Base-by-base conservation (phyloP, 2,888 invertebrate species). In the Lithophane ornitopus region DNA sequence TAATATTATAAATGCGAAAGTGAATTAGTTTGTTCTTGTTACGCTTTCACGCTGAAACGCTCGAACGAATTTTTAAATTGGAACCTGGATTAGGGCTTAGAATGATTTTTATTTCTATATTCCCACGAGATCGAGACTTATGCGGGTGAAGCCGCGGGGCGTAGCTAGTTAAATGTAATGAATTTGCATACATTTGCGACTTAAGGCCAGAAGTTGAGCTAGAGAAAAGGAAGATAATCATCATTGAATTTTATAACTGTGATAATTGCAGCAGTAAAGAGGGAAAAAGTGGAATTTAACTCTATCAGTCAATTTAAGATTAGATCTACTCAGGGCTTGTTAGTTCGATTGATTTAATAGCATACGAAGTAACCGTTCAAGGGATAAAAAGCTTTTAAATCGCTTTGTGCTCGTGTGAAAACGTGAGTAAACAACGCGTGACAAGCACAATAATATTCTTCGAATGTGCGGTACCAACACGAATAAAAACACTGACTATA, bases 401-500 rank as follows among this genome's bases (percentile, higher is more conserved):
- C 16, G 8, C 2, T 39, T 1, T 22, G 9, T 34, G 9, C 11
- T 7, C 44, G 6, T 80, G 63, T n/a, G 73, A 77, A 80, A 26
- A n/a, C 6, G 19, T 56, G 14, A 26, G 14, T 73, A 26, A 16
- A 39, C 46, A 41, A 54, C 3, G 19, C 66, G 4, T n/a, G 16
- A 8, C 28, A 49, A 41, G 3, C 26, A 22, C 28, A 8, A 3
- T 22, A 9, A 0, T 0, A 34, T 73, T 44, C 73, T 34, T 12
- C 44, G 49, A 80, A 63, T 16, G 22, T 12, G 9, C 56, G 26
- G 34, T 44, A 63, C 16, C 1, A 26, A 63, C 22, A n/a, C 16
- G 11, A 75, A 46, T 49, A 75, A 74, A 74, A 62, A 49, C n/a
- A 1, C 6, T 3, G 4, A 22, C 22, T 12, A 56, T 26, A 70